Conservation (phyloP, 2,888 invertebrate genomes). For the Drosophila setosimentum region DNA sequence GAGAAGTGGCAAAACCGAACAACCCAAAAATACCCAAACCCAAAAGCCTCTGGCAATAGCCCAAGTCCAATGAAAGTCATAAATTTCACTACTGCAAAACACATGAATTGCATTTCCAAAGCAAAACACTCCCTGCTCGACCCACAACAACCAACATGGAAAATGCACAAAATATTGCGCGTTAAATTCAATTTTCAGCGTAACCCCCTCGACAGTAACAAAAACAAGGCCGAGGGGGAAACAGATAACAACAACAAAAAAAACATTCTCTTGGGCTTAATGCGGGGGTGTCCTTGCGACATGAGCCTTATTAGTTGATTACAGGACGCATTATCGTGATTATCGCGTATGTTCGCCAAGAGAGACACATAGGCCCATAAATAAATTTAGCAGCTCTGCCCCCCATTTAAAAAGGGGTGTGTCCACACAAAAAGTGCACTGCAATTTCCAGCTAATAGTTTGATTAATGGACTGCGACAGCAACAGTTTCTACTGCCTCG, state of each 20-base stretch:
- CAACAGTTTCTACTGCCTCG: conserved; percentile 39
- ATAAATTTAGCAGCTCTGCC: conserved; percentile 47
- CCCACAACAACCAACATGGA: conserved; percentile 51
- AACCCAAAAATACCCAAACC: neutral
- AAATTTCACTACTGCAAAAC: conserved; percentile 70
- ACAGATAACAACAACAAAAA: conserved; percentile 14
- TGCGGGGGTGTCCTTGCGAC: conserved; percentile 61
- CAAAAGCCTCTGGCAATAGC: conserved; percentile 37
- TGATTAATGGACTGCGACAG: conserved; percentile 84
- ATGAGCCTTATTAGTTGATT: conserved; percentile 86
- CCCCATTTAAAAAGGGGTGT: conserved; percentile 72
- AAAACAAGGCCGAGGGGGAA: neutral
- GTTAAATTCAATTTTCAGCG: conserved; percentile 83
- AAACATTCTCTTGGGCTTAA: conserved; percentile 31
- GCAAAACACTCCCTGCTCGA: neutral
- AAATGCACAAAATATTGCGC: conserved; percentile 83
- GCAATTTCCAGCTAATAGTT: conserved; percentile 84
- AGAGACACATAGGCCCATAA: conserved; percentile 54
- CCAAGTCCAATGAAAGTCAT: conserved; percentile 60
- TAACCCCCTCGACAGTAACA: conserved; percentile 47
- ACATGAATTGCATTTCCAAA: conserved; percentile 78
- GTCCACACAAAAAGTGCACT: conserved; percentile 56
- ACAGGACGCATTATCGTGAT: conserved; percentile 86
- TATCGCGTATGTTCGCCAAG: conserved; percentile 81
- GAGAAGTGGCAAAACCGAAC: conserved; percentile 33